These are phyloP conservation scores for Thermophis baileyi DNA, from an alignment of 2,113 vertebrate genomes.

Conservation along the genomic window DNA sequence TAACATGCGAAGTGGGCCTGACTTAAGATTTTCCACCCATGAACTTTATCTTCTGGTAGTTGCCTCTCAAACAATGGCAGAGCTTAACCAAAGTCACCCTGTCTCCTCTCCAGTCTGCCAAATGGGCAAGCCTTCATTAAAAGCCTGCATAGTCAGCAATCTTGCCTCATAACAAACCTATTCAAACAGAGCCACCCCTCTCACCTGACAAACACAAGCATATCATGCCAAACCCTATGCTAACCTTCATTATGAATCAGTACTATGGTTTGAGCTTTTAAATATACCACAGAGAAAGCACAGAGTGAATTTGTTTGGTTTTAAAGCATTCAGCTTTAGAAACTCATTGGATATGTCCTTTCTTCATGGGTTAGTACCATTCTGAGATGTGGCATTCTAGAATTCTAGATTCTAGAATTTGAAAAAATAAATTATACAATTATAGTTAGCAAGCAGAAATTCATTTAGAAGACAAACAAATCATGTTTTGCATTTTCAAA, in stretches of 20 bases:
- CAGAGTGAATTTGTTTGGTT: background rate
- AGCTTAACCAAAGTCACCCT: background rate
- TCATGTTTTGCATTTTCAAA: background rate
- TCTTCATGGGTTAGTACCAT: background rate
- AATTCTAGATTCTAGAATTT: background rate
- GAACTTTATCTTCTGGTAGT: background rate
- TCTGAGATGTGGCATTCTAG: background rate
- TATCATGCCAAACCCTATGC: background rate
- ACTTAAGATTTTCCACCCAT: background rate
- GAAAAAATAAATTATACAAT: background rate
- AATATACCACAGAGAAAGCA: background rate
- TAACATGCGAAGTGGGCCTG: background rate
- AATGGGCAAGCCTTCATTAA: background rate
- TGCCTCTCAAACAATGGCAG: background rate
- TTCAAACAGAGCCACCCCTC: background rate
- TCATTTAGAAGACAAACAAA: background rate
- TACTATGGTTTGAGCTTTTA: background rate
- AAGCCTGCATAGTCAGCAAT: background rate
- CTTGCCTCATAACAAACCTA: background rate
- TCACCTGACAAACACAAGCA: background rate
- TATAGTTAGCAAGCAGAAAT: background rate
- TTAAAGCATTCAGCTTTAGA: background rate
- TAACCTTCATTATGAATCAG: background rate
- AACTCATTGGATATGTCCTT: background rate
- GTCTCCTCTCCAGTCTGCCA: background rate